Base-by-base conservation (phyloP, 2,797 vertebrate species). In the Danionella dracula region DNA sequence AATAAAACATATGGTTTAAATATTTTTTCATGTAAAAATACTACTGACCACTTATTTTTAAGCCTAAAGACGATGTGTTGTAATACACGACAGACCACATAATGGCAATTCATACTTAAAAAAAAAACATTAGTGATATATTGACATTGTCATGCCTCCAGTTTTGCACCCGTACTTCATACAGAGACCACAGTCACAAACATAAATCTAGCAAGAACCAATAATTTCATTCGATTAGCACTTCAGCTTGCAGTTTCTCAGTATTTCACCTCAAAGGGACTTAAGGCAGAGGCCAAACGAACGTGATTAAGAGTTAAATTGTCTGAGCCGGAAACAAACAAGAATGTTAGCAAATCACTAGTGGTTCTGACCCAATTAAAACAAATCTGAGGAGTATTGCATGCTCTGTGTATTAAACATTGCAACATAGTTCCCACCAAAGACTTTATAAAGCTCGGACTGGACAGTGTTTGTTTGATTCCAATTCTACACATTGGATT, bases 271-370 rank as follows among this genome's bases (percentile, higher is more conserved):
- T 51, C 37, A 50, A 11, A 21, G 12, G 23, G 8, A 31, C 16
- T 41, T 29, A 50, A 37, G 10, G 10, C 15, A 31, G 23, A 0
- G 32, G 10, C 59, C 20, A 40, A 62, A 42, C 6, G 2, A 53
- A 44, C 1, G 37, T 44, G 49, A 44, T 64, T 64, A 45, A 7
- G 49, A 45, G 31, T 53, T 44, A 34, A 64, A 53, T 19, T 9
- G 8, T 40, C 37, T 42, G 38, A 53, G 48, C 27, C 4, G 10
- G 10, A 54, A n/a, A 32, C 56, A 44, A 58, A 58, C 1, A 1
- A 16, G 7, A 8, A 44, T 16, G 42, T 44, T 58, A 58, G 10
- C 55, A 2, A 0, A 40, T 31, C 45, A 19, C 9, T 8, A 8
- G 29, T 27, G 7, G 32, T 48, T 17, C 31, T 48, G 38, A 54